phyloP scores from a whole-genome alignment of 2,113 vertebrate genomes.

The Callipepla squamata region DNA sequence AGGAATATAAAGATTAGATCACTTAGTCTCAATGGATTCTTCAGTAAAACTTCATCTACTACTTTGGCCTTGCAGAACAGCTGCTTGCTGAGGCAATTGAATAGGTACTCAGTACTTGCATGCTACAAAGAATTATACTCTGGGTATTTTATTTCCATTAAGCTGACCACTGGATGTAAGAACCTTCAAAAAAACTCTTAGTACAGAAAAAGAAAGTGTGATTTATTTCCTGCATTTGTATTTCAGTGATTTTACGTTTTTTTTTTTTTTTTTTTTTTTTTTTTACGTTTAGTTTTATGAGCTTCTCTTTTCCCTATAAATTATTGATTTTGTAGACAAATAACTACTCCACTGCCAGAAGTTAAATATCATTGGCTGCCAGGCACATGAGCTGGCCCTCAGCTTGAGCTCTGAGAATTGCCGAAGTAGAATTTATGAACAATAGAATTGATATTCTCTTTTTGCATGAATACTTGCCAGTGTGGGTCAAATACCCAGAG shows the following conservation, averaged over 20 bases:
- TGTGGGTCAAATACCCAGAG: slow-evolving; percentile 10
- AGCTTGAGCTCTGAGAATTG: slow-evolving; percentile 27
- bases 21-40: neutral
- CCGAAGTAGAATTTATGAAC: slow-evolving; percentile 43
- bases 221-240: slow-evolving; percentile 17
- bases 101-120: neutral
- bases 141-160: neutral
- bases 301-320: slow-evolving; percentile 20
- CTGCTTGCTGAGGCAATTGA: neutral
- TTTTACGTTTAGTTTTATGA: slow-evolving; percentile 11
- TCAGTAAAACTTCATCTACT: neutral
- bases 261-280: neutral
- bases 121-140: neutral
- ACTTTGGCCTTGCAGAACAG: neutral
- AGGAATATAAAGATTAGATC: neutral
- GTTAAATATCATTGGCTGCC: slow-evolving; percentile 42
- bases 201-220: neutral
- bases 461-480: slow-evolving; percentile 1
- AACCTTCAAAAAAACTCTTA: neutral
- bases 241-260: neutral
- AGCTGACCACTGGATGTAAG: neutral
- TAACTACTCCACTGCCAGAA: slow-evolving; percentile 22
- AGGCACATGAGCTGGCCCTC: slow-evolving; percentile 4
- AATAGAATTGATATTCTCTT: neutral
- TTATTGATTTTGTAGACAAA: slow-evolving; percentile 59